Base-by-base conservation (phyloP, 1,140 invertebrate genomes). In the Doryteuthis pealeii region DNA sequence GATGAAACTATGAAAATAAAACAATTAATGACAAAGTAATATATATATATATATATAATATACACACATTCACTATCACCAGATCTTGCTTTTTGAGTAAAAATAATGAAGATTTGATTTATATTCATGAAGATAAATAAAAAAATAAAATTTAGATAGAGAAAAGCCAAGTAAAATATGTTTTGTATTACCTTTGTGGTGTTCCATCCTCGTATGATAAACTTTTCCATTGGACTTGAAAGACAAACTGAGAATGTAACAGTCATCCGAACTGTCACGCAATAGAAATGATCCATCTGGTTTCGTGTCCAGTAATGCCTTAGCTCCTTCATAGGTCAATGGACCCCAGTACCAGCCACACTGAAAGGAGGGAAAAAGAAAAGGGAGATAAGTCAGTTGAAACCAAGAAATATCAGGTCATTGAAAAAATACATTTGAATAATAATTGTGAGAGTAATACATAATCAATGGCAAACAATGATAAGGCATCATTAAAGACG, bases 291-390 rank as follows among this genome's bases (percentile, higher is more conserved):
- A 90, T 6, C 90, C 97, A 87, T 98, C 96, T 1, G 96, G 95
- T 89, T 98, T 96, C 83, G 95, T 95, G 5, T 93, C 93, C 26
- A 99, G 89, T 77, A 98, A 93, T 87, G 95, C 95, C 87, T 98
- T 96, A 0, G 96, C 96, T 74, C 94, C 93, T 88, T 97, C 95
- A 69, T 95, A 94, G 73, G 94, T 96, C 82, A 99, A 92, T 65
- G 96, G 96, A 79, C 97, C 97, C 96, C 96, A 99, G 88, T 99
- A 99, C 96, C 96, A 98, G 62, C 95, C 95, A 89, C 94, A 96
- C 95, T 97, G 84, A 77, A 91, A 90, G 58, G 15, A 31, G 10
- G 75, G 14, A 72, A 72, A 72, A 40, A 71, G 40, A 58, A 35
- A 69, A 35, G 65, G 35, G 33, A 35, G 18, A 74, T 65, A 94